Evolutionary conservation across 2,797 vertebrate genomes (phyloP).

Genomic region (Telmatherina bonti): DNA sequence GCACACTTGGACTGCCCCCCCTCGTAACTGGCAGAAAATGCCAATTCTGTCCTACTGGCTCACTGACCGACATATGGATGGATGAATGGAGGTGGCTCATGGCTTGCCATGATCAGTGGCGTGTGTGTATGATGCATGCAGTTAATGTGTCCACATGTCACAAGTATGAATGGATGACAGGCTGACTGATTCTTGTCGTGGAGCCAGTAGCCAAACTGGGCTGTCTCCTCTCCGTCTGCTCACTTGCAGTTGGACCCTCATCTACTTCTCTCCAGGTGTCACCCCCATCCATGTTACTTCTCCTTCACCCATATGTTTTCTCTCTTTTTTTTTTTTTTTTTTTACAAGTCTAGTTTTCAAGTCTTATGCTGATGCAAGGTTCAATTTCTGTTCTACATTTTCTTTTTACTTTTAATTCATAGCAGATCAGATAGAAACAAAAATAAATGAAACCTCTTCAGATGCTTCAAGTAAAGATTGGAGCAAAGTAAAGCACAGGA

Average conservation of each 20-base stretch:
- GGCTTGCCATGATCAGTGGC: slow-evolving; percentile 47
- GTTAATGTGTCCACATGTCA: slow-evolving; percentile 68
- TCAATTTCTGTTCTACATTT: not conserved
- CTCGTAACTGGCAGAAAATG: slow-evolving; percentile 59
- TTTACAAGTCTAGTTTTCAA: too few relatives aligned
- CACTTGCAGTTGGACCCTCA: slow-evolving; percentile 46
- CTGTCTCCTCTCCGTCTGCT: slow-evolving; percentile 61
- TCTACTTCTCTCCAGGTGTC: slow-evolving; percentile 31
- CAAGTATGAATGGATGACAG: slow-evolving; percentile 62
- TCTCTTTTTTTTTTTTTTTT: slow-evolving; percentile 2
- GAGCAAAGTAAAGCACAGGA: too few relatives aligned
- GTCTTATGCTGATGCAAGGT: not conserved
- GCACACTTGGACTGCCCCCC: slow-evolving; percentile 55
- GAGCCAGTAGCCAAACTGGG: slow-evolving; percentile 64
- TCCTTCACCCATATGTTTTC: slow-evolving; percentile 29
- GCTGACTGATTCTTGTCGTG: slow-evolving; percentile 59
- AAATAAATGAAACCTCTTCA: not conserved
- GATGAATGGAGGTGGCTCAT: slow-evolving; percentile 54
- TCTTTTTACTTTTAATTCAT: not conserved
- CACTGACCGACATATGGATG: slow-evolving; percentile 75
- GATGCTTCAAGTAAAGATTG: not conserved
- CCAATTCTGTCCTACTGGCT: slow-evolving; percentile 59
- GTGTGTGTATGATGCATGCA: slow-evolving; percentile 46
- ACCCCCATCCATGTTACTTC: slow-evolving; percentile 25
- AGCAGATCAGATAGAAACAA: not conserved